Conservation (phyloP, 2,888 invertebrate genomes). For the Ichneumoninae sp. region DNA sequence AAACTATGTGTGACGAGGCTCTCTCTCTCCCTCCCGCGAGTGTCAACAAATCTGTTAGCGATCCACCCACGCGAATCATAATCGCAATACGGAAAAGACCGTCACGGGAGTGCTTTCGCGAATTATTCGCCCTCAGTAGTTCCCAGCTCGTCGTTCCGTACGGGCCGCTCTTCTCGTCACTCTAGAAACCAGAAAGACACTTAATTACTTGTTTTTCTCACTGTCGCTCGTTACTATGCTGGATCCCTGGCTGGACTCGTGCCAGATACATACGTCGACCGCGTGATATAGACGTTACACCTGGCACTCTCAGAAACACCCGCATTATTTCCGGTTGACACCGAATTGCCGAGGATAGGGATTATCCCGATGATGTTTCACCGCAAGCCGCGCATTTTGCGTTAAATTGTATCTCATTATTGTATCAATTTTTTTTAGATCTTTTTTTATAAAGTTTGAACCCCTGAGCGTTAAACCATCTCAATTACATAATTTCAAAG, state of each 20-base stretch:
- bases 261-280: slow-evolving; percentile 39
- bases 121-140: not conserved
- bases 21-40: slow-evolving; percentile 4
- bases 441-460: not conserved
- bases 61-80: slow-evolving; percentile 46
- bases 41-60: slow-evolving; percentile 51
- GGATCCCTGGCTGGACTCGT: slow-evolving; percentile 18
- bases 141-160: not conserved
- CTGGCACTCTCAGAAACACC: slow-evolving; percentile 32
- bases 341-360: not conserved
- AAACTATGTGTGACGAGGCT: slow-evolving; percentile 22
- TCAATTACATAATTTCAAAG: not conserved
- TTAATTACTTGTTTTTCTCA: slow-evolving; percentile 50
- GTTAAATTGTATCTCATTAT: not conserved
- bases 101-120: slow-evolving; percentile 9
- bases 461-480: not conserved
- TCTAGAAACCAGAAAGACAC: not conserved
- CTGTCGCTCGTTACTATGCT: slow-evolving; percentile 38
- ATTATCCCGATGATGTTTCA: not conserved
- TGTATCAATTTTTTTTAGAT: not conserved
- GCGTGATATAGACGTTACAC: slow-evolving; percentile 49
- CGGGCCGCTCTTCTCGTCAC: not conserved
- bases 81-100: slow-evolving; percentile 25
- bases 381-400: not conserved
- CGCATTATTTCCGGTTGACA: slow-evolving; percentile 37